Percentiles rank a stretch among this genome's conserved stretches.
phyloP scores from a whole-genome alignment of 2,797 vertebrate species.

The Cyprinella venusta region DNA sequence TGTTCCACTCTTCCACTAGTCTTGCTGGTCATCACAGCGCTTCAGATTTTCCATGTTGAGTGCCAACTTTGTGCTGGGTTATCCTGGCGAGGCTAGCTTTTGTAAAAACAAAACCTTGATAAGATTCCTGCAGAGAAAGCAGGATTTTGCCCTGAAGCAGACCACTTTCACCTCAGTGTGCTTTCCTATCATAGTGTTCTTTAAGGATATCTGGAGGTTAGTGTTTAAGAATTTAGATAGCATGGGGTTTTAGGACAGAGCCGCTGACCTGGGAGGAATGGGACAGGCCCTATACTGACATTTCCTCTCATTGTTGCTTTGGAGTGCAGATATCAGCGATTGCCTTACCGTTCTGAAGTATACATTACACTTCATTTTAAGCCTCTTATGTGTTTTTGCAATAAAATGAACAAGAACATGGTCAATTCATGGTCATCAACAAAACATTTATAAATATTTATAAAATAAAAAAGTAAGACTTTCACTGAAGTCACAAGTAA shows the following conservation, averaged over 20 bases:
- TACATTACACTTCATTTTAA: conserved; percentile 22
- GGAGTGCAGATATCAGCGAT: conserved; percentile 58
- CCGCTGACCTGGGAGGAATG: conserved; percentile 36
- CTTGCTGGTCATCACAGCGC: not conserved
- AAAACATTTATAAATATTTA: not conserved
- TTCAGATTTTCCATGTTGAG: conserved; percentile 69
- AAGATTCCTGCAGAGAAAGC: conserved; percentile 59
- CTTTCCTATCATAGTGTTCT: conserved; percentile 56
- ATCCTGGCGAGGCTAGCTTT: conserved; percentile 54
- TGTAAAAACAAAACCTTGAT: conserved; percentile 68
- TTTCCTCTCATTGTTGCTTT: conserved; percentile 88
- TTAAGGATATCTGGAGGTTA: conserved; percentile 55
- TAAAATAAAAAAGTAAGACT: not conserved
- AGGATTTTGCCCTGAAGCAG: conserved; percentile 22
- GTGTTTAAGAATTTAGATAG: conserved; percentile 42
- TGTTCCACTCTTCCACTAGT: not conserved
- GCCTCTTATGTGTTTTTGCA: not conserved
- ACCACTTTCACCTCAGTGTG: not conserved
- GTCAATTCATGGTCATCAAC: not conserved
- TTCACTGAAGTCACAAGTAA: not conserved
- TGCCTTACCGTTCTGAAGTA: not conserved
- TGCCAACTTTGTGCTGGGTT: conserved; percentile 67
- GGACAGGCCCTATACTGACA: conserved; percentile 67
- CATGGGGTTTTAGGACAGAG: conserved; percentile 19
- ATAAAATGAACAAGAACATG: not conserved